Evolutionary conservation across 1,140 invertebrate species (phyloP), one percentile per base, ranked within the genome.

Genomic region (Drosophila burlai): DNA sequence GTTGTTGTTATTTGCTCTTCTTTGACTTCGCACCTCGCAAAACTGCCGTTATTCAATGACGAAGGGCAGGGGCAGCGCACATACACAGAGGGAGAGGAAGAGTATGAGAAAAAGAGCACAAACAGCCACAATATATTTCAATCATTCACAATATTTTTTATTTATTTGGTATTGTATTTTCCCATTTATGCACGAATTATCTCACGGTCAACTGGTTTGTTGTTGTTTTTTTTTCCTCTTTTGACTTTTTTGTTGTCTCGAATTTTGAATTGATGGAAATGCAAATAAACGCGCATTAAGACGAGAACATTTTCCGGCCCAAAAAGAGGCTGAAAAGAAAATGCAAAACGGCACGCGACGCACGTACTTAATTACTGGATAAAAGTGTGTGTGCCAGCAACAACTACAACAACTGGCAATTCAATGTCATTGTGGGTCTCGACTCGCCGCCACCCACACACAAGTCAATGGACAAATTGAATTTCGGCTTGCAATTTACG

Each of bases 401-500:
- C 31, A 34, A 36, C 11, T 18, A 21, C 24, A 31, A 26, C 40
- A 24, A 61, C 52, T 36, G 31, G 1, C 18, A 8, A 36, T 34
- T 38, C 67, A 69, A 66, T 75, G 71, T 60, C 68, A 63, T 34
- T 50, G 55, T 13, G 15, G 24, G n/a, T 42, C 31, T 50, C 60
- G 13, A 15, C 13, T 54, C 52, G 52, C 57, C 68, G 43, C 63
- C 80, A 60, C 49, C 57, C 71, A 63, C 57, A 72, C 16, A 50
- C 46, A 59, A 69, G 65, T 68, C 67, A 72, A 60, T 64, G 71
- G 60, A 64, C 82, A 89, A 87, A 87, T 89, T 89, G 81, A 89
- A 90, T 89, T 89, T 89, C 74, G 81, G 55, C 40, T 61, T 89
- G 74, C 85, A 89, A 89, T 81, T 89, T 84, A 76, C 74, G 81